A percentile compares a stretch with the other conserved stretches of the same genome.
phyloP scores from a whole-genome alignment of 2,113 vertebrate species.

The Tiliqua scincoides region DNA sequence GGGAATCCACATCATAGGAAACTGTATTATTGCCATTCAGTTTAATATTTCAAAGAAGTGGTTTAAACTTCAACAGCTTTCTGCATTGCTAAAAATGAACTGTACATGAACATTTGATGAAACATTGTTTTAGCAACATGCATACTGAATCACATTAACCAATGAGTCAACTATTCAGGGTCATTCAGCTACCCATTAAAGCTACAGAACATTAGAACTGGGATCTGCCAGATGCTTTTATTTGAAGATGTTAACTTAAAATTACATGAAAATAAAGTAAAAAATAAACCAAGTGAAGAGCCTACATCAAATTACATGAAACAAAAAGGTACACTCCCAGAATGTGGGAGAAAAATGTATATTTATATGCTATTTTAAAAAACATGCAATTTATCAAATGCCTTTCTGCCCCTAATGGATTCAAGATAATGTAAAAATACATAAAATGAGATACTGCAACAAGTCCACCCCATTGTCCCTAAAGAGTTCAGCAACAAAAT shows the following conservation, averaged over 20 bases:
- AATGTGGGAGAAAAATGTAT: too few species aligned
- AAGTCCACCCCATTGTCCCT: neutral
- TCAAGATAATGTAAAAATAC: neutral
- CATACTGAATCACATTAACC: neutral
- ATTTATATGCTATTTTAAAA: too few species aligned
- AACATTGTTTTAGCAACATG: neutral
- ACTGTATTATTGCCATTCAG: neutral
- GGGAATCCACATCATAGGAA: neutral
- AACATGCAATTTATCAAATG: too few species aligned
- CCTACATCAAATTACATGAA: too few species aligned
- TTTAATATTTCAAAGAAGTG: neutral
- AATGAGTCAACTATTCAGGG: neutral
- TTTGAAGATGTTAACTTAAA: too few species aligned
- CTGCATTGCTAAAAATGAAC: neutral
- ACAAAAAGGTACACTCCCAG: too few species aligned
- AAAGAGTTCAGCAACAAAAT: neutral
- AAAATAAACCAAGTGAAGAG: too few species aligned
- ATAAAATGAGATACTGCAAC: neutral
- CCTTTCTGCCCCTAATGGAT: too few species aligned
- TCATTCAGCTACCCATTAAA: neutral
- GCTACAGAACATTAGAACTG: neutral
- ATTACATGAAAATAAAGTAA: too few species aligned
- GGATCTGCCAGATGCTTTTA: neutral
- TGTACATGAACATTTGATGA: neutral
- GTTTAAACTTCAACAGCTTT: neutral